Evolutionary conservation across 2,888 invertebrate genomes (phyloP), one percentile per base, ranked within the genome.

Genomic region (Drosophila histrio): DNA sequence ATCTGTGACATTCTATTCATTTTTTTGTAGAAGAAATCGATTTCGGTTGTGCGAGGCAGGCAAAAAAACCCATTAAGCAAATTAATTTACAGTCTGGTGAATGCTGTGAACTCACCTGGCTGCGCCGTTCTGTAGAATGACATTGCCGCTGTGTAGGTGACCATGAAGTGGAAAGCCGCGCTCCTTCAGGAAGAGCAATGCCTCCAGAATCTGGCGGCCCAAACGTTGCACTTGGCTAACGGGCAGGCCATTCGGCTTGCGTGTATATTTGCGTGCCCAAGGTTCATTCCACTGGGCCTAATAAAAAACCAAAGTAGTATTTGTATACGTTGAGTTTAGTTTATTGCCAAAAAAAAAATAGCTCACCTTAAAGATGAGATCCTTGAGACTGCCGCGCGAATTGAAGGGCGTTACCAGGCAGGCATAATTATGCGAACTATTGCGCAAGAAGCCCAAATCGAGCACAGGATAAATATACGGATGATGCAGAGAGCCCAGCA

Each of bases 381-480:
- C 98, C 92, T 97, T 97, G 58, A 98, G 93, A 86, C 97, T 97
- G 50, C 98, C 98, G 72, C 94, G 93, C 26, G 95, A 94, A 90
- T 97, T 97, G 79, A 97, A 95, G 0, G 97, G 97, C 83, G 96
- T 94, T 3, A 98, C 95, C 22, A 96, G 93, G 60, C 97, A 94
- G 24, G 94, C 96, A 91, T 94, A 94, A 77, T 93, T 94, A 2
- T 93, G 93, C 64, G 93, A 93, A 69, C 81, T 87, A 65, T 86
- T 89, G 73, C 90, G 89, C 91, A 94, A 94, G 89, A 97, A 95
- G 87, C 97, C 97, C 73, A 98, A 93, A 89, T 97, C 97, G 80
- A 97, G 92, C 22, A 97, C 95, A 0, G 98, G 98, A 92, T 96
- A 97, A 75, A 98, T 96, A 91, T 97, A 98, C 0, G 98, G 98